These are phyloP conservation scores for Carollia perspicillata DNA, from an alignment of 2,113 vertebrate species.

Conservation along the genomic window DNA sequence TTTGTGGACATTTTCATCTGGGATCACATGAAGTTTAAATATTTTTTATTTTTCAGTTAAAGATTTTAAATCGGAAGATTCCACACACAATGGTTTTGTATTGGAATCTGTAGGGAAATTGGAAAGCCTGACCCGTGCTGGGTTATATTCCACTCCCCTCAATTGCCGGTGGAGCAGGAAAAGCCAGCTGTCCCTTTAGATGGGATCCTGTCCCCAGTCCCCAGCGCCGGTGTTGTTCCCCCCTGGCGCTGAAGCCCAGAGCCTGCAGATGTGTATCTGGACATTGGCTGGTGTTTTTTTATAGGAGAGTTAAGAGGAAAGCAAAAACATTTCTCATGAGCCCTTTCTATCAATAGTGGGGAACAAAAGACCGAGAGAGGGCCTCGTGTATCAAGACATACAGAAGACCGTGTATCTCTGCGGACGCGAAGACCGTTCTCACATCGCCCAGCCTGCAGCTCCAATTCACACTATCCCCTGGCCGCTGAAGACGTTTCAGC, in stretches of 20 bases:
- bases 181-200: background rate
- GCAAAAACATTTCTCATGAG: conserved; percentile 59
- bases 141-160: background rate
- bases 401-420: conserved; percentile 43
- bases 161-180: background rate
- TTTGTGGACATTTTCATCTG: background rate
- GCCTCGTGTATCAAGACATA: conserved; percentile 72
- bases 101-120: background rate
- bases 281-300: background rate
- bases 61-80: background rate
- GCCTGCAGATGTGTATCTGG: background rate
- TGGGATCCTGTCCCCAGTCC: background rate
- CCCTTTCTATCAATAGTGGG: conserved; percentile 62
- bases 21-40: background rate
- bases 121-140: background rate
- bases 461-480: background rate
- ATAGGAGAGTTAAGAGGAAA: conserved; percentile 19
- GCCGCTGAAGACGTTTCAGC: background rate
- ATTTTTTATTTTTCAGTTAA: background rate
- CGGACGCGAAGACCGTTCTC: conserved; percentile 42
- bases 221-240: fast-evolving
- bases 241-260: background rate
- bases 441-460: background rate
- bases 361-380: conserved; percentile 77
- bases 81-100: background rate